phyloP scores from a whole-genome alignment of 2,888 invertebrate genomes.

The Lasioglossum lativentre region DNA sequence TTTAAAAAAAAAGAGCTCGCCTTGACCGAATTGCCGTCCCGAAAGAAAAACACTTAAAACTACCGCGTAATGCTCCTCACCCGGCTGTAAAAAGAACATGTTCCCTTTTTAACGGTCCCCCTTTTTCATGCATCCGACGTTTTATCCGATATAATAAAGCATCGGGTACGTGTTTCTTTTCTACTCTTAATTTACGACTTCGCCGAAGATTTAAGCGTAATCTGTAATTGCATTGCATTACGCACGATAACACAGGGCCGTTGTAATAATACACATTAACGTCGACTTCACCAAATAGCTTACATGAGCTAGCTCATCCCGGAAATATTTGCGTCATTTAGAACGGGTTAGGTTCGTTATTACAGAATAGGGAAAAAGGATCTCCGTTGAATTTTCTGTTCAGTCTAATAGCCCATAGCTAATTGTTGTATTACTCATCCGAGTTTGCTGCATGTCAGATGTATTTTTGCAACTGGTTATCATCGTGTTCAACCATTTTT shows the following conservation, averaged over 20 bases:
- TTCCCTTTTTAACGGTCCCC: slow-evolving; percentile 7
- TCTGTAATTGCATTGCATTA: slow-evolving; percentile 11
- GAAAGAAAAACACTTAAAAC: slow-evolving; percentile 36
- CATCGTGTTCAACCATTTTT: background rate
- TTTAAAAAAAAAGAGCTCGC: slow-evolving; percentile 31
- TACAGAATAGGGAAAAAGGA: background rate
- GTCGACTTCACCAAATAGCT: slow-evolving; percentile 18
- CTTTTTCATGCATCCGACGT: background rate
- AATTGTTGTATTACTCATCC: slow-evolving; percentile 21
- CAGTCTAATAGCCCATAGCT: background rate
- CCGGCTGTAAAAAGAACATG: slow-evolving; percentile 21
- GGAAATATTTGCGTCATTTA: slow-evolving; percentile 14
- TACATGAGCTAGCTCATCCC: slow-evolving; percentile 7
- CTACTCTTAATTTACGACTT: background rate
- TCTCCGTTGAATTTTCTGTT: slow-evolving; percentile 9
- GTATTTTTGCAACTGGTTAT: background rate
- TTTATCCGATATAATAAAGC: background rate
- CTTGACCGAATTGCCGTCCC: slow-evolving; percentile 37
- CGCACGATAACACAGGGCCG: no score
- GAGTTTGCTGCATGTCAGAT: background rate
- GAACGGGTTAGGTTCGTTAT: background rate
- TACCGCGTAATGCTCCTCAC: slow-evolving; percentile 8
- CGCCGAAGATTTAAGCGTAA: background rate
- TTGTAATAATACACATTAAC: slow-evolving; percentile 30
- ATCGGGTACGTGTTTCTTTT: background rate